Base-by-base conservation (phyloP, 1,140 invertebrate genomes). In the Listronotus oregonensis region DNA sequence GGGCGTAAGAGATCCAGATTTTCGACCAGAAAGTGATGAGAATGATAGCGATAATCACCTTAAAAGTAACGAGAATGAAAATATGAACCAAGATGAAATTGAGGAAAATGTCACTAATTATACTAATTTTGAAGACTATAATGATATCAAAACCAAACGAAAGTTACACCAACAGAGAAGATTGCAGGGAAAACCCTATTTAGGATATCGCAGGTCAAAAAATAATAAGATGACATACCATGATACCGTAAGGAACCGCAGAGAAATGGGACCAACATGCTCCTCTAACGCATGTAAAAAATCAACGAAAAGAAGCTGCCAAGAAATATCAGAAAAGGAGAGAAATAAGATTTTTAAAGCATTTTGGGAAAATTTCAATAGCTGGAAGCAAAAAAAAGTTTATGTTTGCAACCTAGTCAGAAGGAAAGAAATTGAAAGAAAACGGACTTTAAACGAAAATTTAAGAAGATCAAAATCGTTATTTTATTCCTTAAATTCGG, bases 331-430 rank as follows among this genome's bases (percentile, higher is more conserved):
- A 3, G 44, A 47, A 21, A 21, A 2, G 2, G 44, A 47, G 9
- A 47, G 44, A 3, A 14, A 47, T 1, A 1, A 47, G 17, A 47
- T 47, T 47, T 47, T 47, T 47, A 47, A 3, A 47, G 2, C 44
- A n/a, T 47, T 47, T 47, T 47, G 44, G 44, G n/a, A 6, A 47
- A 47, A 47, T 14, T 47, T 47, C 2, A 47, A 15, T 14, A 47
- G 44, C 12, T 47, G 44, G 44, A 12, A 47, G 17, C 9, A 47
- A 15, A 47, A 47, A 47, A 47, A 47, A 47, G 9, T 6, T n/a
- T 47, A 47, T 47, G 44, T 47, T 47, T 21, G 1, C 4, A 47
- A 47, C 12, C 12, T 47, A 47, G 4, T 47, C 15, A 21, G 17
- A 3, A 47, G 44, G 9, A 47, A 47, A 12, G 21, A 27, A 3